phyloP scores from a whole-genome alignment of 2,888 invertebrate genomes.

The Ochropleura leucogaster region DNA sequence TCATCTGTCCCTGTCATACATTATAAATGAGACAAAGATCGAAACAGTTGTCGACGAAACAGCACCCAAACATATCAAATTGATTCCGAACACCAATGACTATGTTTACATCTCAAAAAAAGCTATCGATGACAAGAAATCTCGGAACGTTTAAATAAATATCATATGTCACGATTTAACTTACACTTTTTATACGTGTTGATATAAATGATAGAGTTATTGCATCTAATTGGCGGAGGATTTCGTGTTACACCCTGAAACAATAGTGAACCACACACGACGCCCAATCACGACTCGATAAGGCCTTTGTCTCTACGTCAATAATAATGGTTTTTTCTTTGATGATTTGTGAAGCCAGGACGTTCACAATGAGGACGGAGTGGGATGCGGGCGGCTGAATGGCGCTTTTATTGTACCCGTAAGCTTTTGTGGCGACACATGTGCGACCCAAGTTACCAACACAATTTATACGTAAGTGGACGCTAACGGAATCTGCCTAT shows the following conservation, averaged over 20 bases:
- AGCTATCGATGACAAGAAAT: conserved; percentile 56
- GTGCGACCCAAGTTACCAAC: conserved; percentile 65
- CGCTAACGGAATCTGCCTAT: conserved; percentile 58
- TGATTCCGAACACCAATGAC: conserved; percentile 63
- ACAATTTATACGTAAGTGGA: conserved; percentile 55
- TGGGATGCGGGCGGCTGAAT: conserved; percentile 89
- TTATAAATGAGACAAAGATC: conserved; percentile 63
- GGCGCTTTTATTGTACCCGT: conserved; percentile 79
- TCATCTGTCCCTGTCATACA: conserved; percentile 31
- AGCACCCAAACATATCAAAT: conserved; percentile 67
- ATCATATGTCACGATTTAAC: conserved; percentile 62
- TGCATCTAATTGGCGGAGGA: conserved; percentile 77
- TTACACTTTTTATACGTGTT: conserved; percentile 55
- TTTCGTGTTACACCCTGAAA: conserved; percentile 69
- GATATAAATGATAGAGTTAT: conserved; percentile 77
- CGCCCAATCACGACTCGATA: conserved; percentile 82
- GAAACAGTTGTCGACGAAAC: conserved; percentile 55
- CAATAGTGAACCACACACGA: conserved; percentile 85
- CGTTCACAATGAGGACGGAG: conserved; percentile 83
- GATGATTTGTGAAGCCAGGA: conserved; percentile 89
- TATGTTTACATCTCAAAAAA: conserved; percentile 64
- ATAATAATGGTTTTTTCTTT: conserved; percentile 81
- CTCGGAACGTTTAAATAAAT: conserved; percentile 60
- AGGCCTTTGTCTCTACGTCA: conserved; percentile 86
- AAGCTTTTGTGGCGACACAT: conserved; percentile 81